Evolutionary conservation across 2,113 vertebrate species (phyloP).

Genomic region (Pandion haliaetus): DNA sequence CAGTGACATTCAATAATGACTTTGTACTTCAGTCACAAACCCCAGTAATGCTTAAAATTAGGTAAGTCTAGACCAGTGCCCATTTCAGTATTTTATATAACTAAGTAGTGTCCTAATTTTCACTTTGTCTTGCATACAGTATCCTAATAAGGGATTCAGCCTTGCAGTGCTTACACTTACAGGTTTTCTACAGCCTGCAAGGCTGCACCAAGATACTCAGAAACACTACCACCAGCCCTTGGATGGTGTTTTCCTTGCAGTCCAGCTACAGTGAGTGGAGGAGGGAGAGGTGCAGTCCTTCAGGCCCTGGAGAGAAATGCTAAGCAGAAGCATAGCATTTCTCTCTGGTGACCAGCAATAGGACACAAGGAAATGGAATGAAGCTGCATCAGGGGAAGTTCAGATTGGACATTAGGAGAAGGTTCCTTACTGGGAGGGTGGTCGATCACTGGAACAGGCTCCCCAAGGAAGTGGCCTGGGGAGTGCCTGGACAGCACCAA

Average conservation of each 20-base stretch:
- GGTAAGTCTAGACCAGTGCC: neutral
- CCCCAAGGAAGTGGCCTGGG: neutral
- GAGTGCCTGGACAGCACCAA: neutral
- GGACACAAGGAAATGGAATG: accelerated
- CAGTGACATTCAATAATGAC: neutral
- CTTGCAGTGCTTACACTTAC: neutral
- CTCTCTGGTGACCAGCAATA: neutral
- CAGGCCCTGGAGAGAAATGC: neutral
- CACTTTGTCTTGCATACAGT: neutral
- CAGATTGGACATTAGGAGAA: neutral
- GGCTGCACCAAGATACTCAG: neutral
- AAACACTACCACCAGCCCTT: neutral
- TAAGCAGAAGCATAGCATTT: neutral
- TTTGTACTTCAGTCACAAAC: neutral
- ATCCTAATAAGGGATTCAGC: neutral
- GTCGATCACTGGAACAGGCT: neutral
- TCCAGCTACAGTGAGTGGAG: neutral
- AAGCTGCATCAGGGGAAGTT: neutral
- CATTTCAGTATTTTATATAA: neutral
- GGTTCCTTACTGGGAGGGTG: neutral
- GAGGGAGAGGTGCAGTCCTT: accelerated
- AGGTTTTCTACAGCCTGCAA: neutral
- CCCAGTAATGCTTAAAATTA: neutral
- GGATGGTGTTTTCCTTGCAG: neutral
- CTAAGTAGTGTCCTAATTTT: neutral